These are phyloP conservation scores for Orchesella flavescens DNA, from an alignment of 2,888 invertebrate genomes.

Conservation along the genomic window DNA sequence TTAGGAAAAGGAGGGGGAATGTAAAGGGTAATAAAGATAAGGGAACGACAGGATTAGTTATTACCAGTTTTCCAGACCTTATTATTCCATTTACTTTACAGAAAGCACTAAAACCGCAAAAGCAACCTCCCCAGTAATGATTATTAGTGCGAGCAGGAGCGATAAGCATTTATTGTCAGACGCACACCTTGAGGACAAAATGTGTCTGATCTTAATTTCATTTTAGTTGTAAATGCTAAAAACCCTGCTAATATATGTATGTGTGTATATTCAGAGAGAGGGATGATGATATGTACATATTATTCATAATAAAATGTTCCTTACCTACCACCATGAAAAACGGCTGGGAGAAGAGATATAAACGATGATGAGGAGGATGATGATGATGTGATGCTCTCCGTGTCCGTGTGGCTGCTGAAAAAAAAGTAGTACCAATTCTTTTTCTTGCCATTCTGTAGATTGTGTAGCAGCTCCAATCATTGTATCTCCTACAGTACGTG, in stretches of 20 bases:
- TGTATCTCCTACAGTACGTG: no score
- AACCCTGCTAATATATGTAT: background rate
- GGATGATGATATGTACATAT: background rate
- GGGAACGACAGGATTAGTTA: constrained; percentile 19
- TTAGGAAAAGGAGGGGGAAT: constrained; percentile 22
- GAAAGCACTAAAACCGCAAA: constrained; percentile 40
- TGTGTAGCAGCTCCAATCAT: no score
- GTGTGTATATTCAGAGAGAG: background rate
- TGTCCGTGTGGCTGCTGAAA: no score
- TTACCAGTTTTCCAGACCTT: constrained; percentile 47
- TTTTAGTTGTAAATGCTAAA: background rate
- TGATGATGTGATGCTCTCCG: no score
- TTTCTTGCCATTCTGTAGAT: no score
- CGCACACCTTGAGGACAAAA: constrained; percentile 18
- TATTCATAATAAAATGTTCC: no score
- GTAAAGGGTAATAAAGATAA: constrained; percentile 42
- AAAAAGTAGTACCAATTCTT: no score
- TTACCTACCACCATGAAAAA: no score
- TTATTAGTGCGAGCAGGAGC: background rate
- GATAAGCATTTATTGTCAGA: constrained; percentile 19
- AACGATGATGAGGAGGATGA: no score
- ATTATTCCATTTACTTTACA: background rate
- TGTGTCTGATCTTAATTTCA: constrained; percentile 3
- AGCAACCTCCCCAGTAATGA: constrained; percentile 16
- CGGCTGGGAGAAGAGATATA: no score